These are phyloP conservation scores for Drosophila emarginata DNA, from an alignment of 2,888 invertebrate species.

Conservation along the genomic window DNA sequence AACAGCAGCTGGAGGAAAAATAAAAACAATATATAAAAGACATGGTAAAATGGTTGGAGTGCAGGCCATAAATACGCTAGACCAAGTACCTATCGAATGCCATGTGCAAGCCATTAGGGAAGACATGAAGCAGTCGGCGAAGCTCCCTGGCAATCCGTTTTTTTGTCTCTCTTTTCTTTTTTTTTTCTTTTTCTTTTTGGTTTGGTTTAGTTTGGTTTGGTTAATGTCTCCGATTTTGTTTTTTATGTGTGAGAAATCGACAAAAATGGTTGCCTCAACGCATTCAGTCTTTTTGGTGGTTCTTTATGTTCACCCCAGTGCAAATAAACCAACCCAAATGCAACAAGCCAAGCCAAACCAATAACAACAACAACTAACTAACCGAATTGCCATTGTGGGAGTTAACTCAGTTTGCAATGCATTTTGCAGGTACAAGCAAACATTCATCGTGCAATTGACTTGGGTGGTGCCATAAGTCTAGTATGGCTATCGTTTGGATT, in stretches of 20 bases:
- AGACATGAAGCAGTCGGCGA: slow-evolving; percentile 48
- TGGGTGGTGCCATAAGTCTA: not conserved
- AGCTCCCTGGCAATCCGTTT: slow-evolving; percentile 44
- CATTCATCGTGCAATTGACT: slow-evolving; percentile 55
- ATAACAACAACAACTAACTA: slow-evolving; percentile 16
- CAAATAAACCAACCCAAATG: slow-evolving; percentile 57
- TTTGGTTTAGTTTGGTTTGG: slow-evolving; percentile 32
- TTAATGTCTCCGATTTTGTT: slow-evolving; percentile 63
- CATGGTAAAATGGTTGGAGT: slow-evolving; percentile 44
- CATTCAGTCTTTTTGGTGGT: slow-evolving; percentile 50
- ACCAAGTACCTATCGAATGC: slow-evolving; percentile 44
- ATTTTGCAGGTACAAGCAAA: slow-evolving; percentile 26
- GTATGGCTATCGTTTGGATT: not conserved
- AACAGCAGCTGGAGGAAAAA: slow-evolving; percentile 12
- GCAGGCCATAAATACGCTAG: slow-evolving; percentile 58
- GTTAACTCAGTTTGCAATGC: slow-evolving; percentile 31
- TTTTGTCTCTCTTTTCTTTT: slow-evolving; percentile 30
- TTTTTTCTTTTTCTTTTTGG: slow-evolving; percentile 22
- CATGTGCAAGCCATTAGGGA: slow-evolving; percentile 64
- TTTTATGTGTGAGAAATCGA: slow-evolving; percentile 72
- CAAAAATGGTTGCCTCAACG: slow-evolving; percentile 40
- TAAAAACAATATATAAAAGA: not conserved
- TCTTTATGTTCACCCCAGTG: slow-evolving; percentile 51
- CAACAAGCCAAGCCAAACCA: too few relatives aligned
- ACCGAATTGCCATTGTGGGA: slow-evolving; percentile 63